Conservation (phyloP, 1,140 invertebrate genomes). For the Diuraphis noxia region DNA sequence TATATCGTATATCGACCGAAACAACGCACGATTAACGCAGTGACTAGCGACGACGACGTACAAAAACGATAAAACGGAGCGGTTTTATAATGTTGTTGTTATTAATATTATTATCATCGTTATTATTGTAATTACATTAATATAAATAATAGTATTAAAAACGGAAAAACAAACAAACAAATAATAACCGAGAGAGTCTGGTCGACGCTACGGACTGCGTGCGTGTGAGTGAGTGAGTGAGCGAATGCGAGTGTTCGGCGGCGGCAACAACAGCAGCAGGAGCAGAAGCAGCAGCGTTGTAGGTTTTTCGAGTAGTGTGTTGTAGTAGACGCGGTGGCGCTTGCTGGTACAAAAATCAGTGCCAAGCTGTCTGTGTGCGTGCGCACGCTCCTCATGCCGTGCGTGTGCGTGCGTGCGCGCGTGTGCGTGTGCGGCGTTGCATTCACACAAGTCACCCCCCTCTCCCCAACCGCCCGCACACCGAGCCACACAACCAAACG, state of each 20-base stretch:
- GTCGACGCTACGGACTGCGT: not conserved
- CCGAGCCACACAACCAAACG: not conserved
- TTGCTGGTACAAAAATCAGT: conserved; percentile 60
- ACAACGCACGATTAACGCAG: not conserved
- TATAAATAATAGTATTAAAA: not conserved
- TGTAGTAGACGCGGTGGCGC: conserved; percentile 58
- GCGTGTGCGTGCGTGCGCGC: not conserved
- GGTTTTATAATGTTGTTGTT: not conserved
- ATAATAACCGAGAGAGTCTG: not conserved
- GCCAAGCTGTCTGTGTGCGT: conserved; percentile 52
- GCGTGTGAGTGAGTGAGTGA: conserved; percentile 1
- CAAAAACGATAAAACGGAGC: not conserved
- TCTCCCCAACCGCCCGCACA: conserved; percentile 56
- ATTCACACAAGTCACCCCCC: conserved; percentile 58
- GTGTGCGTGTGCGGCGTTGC: conserved; percentile 56
- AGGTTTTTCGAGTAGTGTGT: conserved; percentile 30
- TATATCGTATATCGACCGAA: not conserved
- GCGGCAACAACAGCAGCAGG: not conserved
- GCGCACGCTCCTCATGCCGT: conserved; percentile 57
- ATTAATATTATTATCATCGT: not conserved
- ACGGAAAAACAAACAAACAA: not conserved
- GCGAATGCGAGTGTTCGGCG: not conserved
- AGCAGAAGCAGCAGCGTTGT: conserved; percentile 17
- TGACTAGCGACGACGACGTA: not conserved
- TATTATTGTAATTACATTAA: not conserved